Evolutionary conservation across 2,888 invertebrate genomes (phyloP), one percentile per base, ranked within the genome.

Genomic region (Patella ulyssiponensis): DNA sequence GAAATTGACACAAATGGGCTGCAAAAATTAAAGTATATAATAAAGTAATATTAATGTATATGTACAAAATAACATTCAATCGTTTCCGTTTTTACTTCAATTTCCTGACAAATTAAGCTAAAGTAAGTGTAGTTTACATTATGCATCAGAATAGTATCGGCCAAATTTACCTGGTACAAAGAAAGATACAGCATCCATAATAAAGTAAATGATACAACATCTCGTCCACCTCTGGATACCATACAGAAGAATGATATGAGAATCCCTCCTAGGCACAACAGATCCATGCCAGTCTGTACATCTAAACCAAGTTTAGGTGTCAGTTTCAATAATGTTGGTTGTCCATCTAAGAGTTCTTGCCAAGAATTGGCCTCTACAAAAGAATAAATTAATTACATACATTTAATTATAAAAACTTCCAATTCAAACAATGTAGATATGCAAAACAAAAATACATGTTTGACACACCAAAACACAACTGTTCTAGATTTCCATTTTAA

Each of bases 101-200:
- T n/a, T n/a, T n/a, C n/a, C n/a, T n/a, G n/a, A n/a, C n/a, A n/a
- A n/a, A n/a, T n/a, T n/a, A 27, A 71, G 23, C 17, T 15, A 3
- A 3, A 71, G n/a, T 20, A 27, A 7, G 9, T 44, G 9, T 9
- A 44, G 20, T 12, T 0, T 9, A 64, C 17, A 64, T 12, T 9
- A 64, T 9, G n/a, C 9, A 20, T 64, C 64, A 7, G 64, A 11
- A 9, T 64, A 20, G 12, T n/a, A 20, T 20, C 64, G 27, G 0
- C 7, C 52, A 27, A 9, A 76, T 77, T 79, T 79, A 92, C 92
- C 92, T 95, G 95, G 87, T 94, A 95, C n/a, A 95, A 89, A 0
- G 95, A 95, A 86, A 94, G 94, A 91, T 95, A 96, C 2, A 95
- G 90, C 20, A 94, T 92, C 95, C 95, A 95, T 51, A 96, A 91